phyloP scores from a whole-genome alignment of 1,140 invertebrate species.

The Monochamus saltuarius region DNA sequence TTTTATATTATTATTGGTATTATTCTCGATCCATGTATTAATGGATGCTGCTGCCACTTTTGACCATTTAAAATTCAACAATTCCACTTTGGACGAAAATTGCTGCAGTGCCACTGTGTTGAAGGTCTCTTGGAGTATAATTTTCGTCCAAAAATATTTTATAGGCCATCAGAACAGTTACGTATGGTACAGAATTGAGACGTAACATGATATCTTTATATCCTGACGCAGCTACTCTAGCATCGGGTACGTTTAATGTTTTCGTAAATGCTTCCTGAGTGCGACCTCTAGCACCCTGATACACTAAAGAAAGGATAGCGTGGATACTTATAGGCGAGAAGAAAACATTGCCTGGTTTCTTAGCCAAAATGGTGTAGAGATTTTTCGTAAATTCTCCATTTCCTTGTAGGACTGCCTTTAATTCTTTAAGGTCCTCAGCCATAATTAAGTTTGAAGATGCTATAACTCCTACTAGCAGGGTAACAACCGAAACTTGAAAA shows the following conservation, averaged over 20 bases:
- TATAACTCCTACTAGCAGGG: too few relatives aligned
- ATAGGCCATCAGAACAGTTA: constrained; percentile 65
- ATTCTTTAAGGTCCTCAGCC: constrained; percentile 16
- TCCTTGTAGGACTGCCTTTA: constrained; percentile 29
- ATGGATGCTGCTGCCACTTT: constrained; percentile 55
- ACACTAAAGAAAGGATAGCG: constrained; percentile 52
- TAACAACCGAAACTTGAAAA: too few relatives aligned
- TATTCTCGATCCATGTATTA: constrained; percentile 71
- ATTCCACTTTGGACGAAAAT: constrained; percentile 55
- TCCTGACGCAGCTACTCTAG: constrained; percentile 34
- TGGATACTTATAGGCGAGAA: constrained; percentile 55
- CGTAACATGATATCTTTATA: constrained; percentile 50
- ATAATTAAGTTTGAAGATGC: too few relatives aligned
- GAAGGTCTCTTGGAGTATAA: constrained; percentile 56
- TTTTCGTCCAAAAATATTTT: constrained; percentile 60
- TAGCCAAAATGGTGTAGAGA: constrained; percentile 33
- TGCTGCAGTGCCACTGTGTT: constrained; percentile 29
- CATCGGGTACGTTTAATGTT: constrained; percentile 31
- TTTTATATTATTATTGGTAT: constrained; percentile 73
- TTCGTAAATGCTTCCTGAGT: constrained; percentile 58
- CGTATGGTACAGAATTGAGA: constrained; percentile 50
- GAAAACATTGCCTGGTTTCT: constrained; percentile 48
- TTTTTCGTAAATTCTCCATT: constrained; percentile 38
- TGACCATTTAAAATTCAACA: constrained; percentile 57
- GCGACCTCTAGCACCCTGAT: constrained; percentile 56